phyloP scores from a whole-genome alignment of 1,140 invertebrate species.

The Aphis craccivora region DNA sequence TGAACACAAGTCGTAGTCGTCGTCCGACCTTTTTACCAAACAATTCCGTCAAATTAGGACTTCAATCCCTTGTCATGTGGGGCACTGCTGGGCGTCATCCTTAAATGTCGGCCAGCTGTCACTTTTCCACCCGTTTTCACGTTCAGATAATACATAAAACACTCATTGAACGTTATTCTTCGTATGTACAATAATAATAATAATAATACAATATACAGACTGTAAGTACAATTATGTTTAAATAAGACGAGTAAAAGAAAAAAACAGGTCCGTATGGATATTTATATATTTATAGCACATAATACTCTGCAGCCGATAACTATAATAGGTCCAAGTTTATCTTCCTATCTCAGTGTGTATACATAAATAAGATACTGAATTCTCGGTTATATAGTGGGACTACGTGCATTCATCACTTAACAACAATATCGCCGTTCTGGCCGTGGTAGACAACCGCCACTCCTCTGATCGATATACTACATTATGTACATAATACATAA shows the following conservation, averaged over 20 bases:
- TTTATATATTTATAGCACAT: not conserved
- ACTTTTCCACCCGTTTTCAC: not conserved
- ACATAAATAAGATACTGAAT: not conserved
- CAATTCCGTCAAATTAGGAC: conserved; percentile 9
- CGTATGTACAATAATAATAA: not conserved
- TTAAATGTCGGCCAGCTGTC: not conserved
- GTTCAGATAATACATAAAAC: not conserved
- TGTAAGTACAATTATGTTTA: not conserved
- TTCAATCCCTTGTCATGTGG: not conserved
- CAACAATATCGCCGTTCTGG: not conserved
- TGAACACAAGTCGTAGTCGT: not conserved
- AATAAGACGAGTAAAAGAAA: not conserved
- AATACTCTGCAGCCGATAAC: not conserved
- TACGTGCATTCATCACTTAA: not conserved
- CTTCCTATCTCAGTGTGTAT: not conserved
- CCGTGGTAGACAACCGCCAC: not conserved
- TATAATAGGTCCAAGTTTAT: conserved; percentile 5
- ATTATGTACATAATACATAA: not conserved
- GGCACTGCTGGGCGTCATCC: not conserved
- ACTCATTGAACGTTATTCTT: not conserved
- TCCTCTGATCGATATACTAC: not conserved
- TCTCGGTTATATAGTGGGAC: not conserved
- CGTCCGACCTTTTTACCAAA: not conserved
- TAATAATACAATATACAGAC: not conserved
- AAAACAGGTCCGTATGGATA: too few species aligned